Evolutionary conservation across 2,113 vertebrate species (phyloP).

Genomic region (Poeciliopsis prolifica): DNA sequence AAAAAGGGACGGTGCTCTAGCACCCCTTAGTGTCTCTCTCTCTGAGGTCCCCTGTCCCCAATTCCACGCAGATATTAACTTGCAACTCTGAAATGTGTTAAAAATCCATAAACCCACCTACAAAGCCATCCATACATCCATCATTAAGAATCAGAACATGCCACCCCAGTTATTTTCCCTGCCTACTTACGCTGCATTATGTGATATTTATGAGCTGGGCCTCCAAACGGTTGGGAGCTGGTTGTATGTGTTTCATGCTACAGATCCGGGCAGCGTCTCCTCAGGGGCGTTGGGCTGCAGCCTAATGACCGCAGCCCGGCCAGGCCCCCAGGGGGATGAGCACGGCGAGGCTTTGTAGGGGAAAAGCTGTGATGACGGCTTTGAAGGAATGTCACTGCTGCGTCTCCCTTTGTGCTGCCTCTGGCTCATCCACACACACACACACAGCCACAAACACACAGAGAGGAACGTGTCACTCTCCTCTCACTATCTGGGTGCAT

Average conservation of each 20-base stretch:
- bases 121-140: slow-evolving; percentile 13
- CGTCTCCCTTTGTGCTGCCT: slow-evolving; percentile 56
- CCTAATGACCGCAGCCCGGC: slow-evolving; percentile 68
- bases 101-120: slow-evolving; percentile 2
- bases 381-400: slow-evolving; percentile 75
- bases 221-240: slow-evolving; percentile 51
- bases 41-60: no score
- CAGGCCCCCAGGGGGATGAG: slow-evolving; percentile 55
- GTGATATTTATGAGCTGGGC: slow-evolving; percentile 77
- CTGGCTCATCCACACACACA: slow-evolving; percentile 41
- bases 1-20: no score
- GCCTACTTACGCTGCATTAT: slow-evolving; percentile 64
- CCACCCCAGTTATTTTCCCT: slow-evolving; percentile 45
- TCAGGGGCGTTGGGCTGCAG: slow-evolving; percentile 62
- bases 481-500: neutral
- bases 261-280: slow-evolving; percentile 59
- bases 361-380: slow-evolving; percentile 61
- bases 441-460: neutral
- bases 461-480: neutral
- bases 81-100: slow-evolving; percentile 11
- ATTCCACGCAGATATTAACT: neutral
- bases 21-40: no score
- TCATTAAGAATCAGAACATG: slow-evolving; percentile 38
- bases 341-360: slow-evolving; percentile 47
- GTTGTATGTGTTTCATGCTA: slow-evolving; percentile 64